Conservation (phyloP, 2,113 vertebrate species). For the Chloroceryle aenea region DNA sequence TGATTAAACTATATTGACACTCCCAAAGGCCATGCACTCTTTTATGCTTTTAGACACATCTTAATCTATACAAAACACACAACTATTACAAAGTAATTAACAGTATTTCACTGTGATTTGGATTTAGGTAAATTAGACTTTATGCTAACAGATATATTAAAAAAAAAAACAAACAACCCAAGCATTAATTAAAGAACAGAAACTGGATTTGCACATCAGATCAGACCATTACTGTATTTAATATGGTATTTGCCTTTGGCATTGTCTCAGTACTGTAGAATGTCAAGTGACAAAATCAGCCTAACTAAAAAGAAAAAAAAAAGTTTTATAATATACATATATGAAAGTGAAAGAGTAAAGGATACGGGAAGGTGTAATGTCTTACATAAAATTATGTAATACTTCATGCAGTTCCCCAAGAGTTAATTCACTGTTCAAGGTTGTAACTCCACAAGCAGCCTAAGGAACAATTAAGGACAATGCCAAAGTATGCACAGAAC, state of each 20-base stretch:
- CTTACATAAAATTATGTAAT: neutral
- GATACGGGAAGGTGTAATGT: neutral
- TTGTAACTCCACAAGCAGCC: neutral
- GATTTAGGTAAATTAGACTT: neutral
- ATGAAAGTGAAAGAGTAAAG: neutral
- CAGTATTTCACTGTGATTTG: neutral
- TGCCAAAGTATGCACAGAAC: neutral
- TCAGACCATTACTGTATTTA: neutral
- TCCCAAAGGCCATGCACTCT: neutral
- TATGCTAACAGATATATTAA: neutral
- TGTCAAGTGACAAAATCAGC: neutral
- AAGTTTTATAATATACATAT: neutral
- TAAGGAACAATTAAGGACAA: slow-evolving; percentile 33
- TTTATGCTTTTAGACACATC: neutral
- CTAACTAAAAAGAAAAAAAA: neutral
- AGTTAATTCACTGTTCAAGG: neutral
- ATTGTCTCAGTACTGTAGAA: neutral
- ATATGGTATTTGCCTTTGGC: neutral
- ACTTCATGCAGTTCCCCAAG: neutral
- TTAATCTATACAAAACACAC: neutral
- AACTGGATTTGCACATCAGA: slow-evolving; percentile 1
- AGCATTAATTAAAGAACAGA: neutral
- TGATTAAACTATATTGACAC: neutral
- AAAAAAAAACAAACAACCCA: neutral
- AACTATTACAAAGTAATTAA: neutral